Evolutionary conservation across 2,888 invertebrate genomes (phyloP), one percentile per base, ranked within the genome.

Genomic region (Bimastos eiseni): DNA sequence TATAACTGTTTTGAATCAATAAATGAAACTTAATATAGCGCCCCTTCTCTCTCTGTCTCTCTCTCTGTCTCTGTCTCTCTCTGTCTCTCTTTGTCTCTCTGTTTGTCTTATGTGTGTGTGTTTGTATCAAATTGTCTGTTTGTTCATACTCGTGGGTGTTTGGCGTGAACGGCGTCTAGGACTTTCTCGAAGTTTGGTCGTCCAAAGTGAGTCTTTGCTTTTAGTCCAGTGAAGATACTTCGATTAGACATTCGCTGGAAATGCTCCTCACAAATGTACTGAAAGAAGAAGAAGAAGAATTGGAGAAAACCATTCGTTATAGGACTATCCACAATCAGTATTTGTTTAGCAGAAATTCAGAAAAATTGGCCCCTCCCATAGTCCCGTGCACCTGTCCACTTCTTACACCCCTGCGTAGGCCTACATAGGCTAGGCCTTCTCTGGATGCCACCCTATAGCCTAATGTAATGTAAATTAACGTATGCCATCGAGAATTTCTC

Each of bases 201-300:
- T 88, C 96, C 96, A 94, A 96, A 96, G 94, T 96, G 96, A 0
- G 96, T 96, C 49, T 96, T 95, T 36, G 96, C 96, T 92, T 95
- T 95, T 37, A 96, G 94, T 83, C 96, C 96, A 1, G 96, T 96
- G 93, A 96, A 96, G 36, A 96, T 94, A 89, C 96, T 96, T 91
- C 93, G 92, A 89, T 95, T 96, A 2, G 96, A 96, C 83, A 96
- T 94, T 93, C 96, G 95, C 93, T 96, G 96, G 94, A 96, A 96
- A 93, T 96, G 96, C 84, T 96, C 95, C 93, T 96, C 96, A 93
- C 96, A 96, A 89, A 96, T 96, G 93, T 92, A 92, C 92, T 91
- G 89, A 37, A 90, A 89, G 15, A 49, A n/a, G 8, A 70, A 15
- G 11, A 3, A 55, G 4, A 2, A 70, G 24, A 15, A 49, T 4